Base-by-base conservation (phyloP, 2,797 vertebrate genomes). In the Dipus sagitta region DNA sequence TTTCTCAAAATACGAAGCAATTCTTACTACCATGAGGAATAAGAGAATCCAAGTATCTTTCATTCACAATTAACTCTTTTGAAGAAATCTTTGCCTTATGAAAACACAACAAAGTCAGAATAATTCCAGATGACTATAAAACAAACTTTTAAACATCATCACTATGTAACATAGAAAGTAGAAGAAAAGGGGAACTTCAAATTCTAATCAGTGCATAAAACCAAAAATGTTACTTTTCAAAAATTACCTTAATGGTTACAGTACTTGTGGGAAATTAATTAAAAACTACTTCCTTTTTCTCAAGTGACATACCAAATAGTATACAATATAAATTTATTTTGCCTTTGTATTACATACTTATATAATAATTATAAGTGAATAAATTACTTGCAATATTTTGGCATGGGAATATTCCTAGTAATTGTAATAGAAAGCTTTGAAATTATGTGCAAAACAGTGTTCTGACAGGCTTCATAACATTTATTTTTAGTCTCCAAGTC, bases 361-460 rank as follows among this genome's bases (percentile, higher is more conserved):
- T 64, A 54, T 23, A 71, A 21, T 24, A 71, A 82, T 32, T 79
- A 85, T 6, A 3, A 42, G 47, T 64, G 26, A 70, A 67, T 78
- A 65, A 26, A 79, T 87, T 91, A 58, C 14, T 83, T 83, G 10
- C 30, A 68, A 68, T 52, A 75, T 91, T 76, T 62, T 64, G n/a
- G 38, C 47, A 54, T 74, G 42, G 58, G 28, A 81, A 47, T 91
- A 94, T 82, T 70, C n/a, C 54, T 70, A 21, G 23, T 34, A 52
- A 64, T 82, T 71, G 17, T 28, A 71, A 82, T 71, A 28, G n/a
- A 71, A 87, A 71, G 17, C 26, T 23, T 76, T 30, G 60, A 38
- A 68, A 82, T 47, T 68, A 60, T 30, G 47, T 62, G 18, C 21
- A 47, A 15, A 34, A n/a, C 3, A 23, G 20, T 62, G 24, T 64